Base-by-base conservation (phyloP, 2,888 invertebrate genomes). In the Tenthredo livida region DNA sequence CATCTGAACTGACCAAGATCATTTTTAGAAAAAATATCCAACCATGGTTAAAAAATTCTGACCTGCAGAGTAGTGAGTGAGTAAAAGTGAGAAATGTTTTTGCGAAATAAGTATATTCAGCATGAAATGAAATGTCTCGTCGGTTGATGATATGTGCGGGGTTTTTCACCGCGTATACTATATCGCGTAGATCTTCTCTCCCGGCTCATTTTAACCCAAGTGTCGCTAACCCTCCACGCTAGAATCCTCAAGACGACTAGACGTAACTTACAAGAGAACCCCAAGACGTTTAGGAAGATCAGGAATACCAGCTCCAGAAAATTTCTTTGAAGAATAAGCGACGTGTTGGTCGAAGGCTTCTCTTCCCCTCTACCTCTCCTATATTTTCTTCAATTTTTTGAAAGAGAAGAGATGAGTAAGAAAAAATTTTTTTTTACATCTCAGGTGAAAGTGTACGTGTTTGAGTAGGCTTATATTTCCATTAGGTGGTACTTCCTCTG, bases 401-500 rank as follows among this genome's bases (percentile, higher is more conserved):
- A 75, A 47, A 21, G 25, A 75, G 33, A 75, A 25, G 17, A 67
- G 25, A 25, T 12, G 25, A 61, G 21, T 12, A 77, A 54, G 17
- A 29, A 47, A 4, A 15, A 33, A 21, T n/a, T 29, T 40, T 80
- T 29, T 29, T 21, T n/a, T 25, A 77, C 47, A 10, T 37, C n/a
- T 50, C 21, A 7, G 29, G 61, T 29, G 15, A 80, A 58, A 80
- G 58, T 80, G 33, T 37, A 80, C 61, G 40, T 80, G 61, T 80
- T 80, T 80, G 80, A 80, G 80, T 29, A 40, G 80, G 80, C 58
- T 80, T 80, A 50, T 61, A 80, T 80, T 61, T 80, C 80, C 80
- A 80, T 80, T 80, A 80, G 58, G 80, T 58, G n/a, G 58, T 50
- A 80, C 61, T 80, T 80, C 25, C 80, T 61, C 61, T n/a, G 37